Percentiles rank a stretch among this genome's conserved stretches.
phyloP scores from a whole-genome alignment of 2,113 vertebrate genomes.

The Hypanus sabinus region DNA sequence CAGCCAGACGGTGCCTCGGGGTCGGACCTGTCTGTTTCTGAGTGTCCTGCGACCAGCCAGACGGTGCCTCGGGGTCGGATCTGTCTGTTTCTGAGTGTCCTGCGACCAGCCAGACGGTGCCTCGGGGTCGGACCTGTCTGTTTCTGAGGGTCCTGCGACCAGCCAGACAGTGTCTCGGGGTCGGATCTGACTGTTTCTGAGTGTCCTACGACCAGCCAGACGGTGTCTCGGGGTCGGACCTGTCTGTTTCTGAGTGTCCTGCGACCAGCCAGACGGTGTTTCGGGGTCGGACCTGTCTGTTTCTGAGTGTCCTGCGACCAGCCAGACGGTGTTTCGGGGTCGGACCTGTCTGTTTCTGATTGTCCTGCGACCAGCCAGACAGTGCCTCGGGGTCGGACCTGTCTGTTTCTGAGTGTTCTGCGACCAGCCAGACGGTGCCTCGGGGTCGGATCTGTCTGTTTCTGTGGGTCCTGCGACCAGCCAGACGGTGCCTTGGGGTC shows the following conservation, averaged over 20 bases:
- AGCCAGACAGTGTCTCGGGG: background rate
- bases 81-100: background rate
- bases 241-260: background rate
- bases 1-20: too few relatives aligned
- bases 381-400: background rate
- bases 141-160: background rate
- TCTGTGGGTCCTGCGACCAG: background rate
- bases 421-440: too few relatives aligned
- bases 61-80: background rate
- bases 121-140: background rate
- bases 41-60: too few relatives aligned
- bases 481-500: too few relatives aligned
- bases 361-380: too few relatives aligned
- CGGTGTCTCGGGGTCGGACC: background rate
- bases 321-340: background rate
- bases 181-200: background rate
- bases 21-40: background rate
- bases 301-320: background rate
- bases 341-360: background rate
- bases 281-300: background rate
- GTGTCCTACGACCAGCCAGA: too few relatives aligned
- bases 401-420: too few relatives aligned
- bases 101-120: too few relatives aligned
- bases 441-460: background rate
- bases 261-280: too few relatives aligned